Base-by-base conservation (phyloP, 92 coral and sea anemone genomes). In the Scolanthus callimorphus region DNA sequence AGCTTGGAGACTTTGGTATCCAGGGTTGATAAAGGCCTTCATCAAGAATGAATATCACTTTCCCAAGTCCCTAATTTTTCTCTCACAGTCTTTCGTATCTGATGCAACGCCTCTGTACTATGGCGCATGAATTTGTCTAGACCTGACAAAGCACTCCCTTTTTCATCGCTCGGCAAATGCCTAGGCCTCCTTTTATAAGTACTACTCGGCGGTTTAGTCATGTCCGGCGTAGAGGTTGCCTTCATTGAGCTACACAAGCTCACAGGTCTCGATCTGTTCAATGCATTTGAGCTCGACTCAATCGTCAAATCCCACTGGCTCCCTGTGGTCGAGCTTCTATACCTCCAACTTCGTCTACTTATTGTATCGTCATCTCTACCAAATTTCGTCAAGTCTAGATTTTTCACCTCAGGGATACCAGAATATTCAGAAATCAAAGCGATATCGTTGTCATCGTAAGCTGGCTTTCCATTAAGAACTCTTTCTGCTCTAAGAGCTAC, bases 401-500 rank as follows among this genome's bases (percentile, higher is more conserved):
- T 76, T 15, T 80, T 76, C 8, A 94, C 99, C 57, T 85, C 96
- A 25, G 99, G 96, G 2, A 84, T 80, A 31, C 90, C 65, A 3
- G 62, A 39, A 48, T 94, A 94, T 73, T 94, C 99, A 3, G 82
- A 65, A 52, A 94, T 57, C 29, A 94, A 73, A 41, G 95, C 81
- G 0, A 71, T 60, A 38, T 94, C 99, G 63, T 94, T 88, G 43
- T 77, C 46, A 39, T 86, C 95, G 51, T 78, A 57, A 15, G 91
- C 64, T 22, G 88, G 74, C 51, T 83, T 88, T 0, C 96, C 99
- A 71, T 94, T 89, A 29, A 89, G 60, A 30, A 84, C 94, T 17
- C 99, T 78, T 58, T 94, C 99, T 31, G 88, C 79, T 24, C 99
- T 71, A 43, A 94, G 48, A 1, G 99, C 99, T 4, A 86, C 90